These are phyloP conservation scores for Decapterus maruadsi DNA, from an alignment of 2,797 vertebrate genomes.

Conservation along the genomic window DNA sequence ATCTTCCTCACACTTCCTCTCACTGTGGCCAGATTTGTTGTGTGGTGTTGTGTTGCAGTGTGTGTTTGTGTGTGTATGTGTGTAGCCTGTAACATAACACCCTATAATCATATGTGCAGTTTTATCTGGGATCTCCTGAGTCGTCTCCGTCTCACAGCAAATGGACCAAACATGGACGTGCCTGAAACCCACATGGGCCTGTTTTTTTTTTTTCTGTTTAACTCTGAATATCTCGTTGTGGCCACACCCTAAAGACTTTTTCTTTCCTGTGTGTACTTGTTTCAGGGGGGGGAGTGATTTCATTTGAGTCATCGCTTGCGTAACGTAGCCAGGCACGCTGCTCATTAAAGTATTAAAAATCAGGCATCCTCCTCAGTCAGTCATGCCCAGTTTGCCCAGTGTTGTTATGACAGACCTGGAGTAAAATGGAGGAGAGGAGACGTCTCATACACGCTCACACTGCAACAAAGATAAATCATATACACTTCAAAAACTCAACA, in stretches of 20 bases:
- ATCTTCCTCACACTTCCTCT: neutral
- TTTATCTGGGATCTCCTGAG: neutral
- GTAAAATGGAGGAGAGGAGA: neutral
- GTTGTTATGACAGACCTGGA: neutral
- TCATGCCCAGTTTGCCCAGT: too few species aligned
- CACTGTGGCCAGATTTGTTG: neutral
- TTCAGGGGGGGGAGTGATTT: conserved; percentile 12
- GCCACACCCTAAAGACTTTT: conserved; percentile 65
- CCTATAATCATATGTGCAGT: neutral
- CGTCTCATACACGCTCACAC: neutral
- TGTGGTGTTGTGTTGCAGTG: too few species aligned
- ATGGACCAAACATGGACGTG: conserved; percentile 19
- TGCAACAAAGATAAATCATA: neutral
- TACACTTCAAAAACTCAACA: too few species aligned
- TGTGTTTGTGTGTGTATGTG: neutral
- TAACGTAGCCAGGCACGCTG: neutral
- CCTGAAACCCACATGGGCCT: conserved; percentile 38
- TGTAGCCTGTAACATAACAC: neutral
- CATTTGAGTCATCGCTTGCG: neutral
- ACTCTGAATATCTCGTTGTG: conserved; percentile 21
- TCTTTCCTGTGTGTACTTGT: conserved; percentile 42
- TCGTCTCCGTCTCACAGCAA: neutral
- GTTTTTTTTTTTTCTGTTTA: neutral
- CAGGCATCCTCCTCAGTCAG: neutral
- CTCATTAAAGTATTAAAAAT: conserved; percentile 14